Conservation (phyloP, 1,140 invertebrate species). For the Drosophila micromelanica region DNA sequence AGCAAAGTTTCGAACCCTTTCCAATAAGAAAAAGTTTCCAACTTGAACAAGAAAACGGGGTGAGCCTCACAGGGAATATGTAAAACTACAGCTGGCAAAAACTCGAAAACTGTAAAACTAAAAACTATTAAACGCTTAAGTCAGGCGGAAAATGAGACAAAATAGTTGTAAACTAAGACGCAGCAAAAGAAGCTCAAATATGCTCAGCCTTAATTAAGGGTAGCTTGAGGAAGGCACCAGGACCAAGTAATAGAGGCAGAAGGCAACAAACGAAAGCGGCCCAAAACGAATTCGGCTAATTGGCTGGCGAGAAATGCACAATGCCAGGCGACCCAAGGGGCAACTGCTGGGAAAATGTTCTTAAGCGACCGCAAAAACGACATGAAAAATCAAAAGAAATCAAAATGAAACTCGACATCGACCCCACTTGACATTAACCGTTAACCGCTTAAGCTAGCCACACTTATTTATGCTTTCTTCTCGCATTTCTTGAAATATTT, state of each 20-base stretch:
- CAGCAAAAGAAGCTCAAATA: conserved; percentile 29
- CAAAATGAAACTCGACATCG: conserved; percentile 51
- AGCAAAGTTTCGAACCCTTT: conserved; percentile 57
- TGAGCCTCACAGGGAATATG: conserved; percentile 8
- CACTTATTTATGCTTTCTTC: conserved; percentile 67
- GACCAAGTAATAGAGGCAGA: background rate
- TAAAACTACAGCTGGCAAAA: conserved; percentile 44
- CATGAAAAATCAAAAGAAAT: conserved; percentile 48
- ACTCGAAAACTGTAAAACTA: conserved; percentile 60
- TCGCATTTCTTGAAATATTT: conserved; percentile 74
- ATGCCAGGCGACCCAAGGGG: conserved; percentile 20
- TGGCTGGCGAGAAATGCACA: conserved; percentile 65
- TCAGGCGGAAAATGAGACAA: conserved; percentile 83
- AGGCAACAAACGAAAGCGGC: background rate
- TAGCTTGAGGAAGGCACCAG: conserved; percentile 28
- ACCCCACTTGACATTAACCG: conserved; percentile 69
- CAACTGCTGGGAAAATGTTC: conserved; percentile 38
- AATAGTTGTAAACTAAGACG: conserved; percentile 74
- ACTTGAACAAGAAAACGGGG: conserved; percentile 72
- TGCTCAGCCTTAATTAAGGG: conserved; percentile 67
- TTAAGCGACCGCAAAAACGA: conserved; percentile 59
- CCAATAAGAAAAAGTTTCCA: conserved; percentile 69
- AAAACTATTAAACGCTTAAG: conserved; percentile 84
- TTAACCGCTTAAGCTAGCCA: conserved; percentile 56
- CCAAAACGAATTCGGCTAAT: conserved; percentile 54